Conservation (phyloP, 2,113 vertebrate species). For the Heterocephalus glaber region DNA sequence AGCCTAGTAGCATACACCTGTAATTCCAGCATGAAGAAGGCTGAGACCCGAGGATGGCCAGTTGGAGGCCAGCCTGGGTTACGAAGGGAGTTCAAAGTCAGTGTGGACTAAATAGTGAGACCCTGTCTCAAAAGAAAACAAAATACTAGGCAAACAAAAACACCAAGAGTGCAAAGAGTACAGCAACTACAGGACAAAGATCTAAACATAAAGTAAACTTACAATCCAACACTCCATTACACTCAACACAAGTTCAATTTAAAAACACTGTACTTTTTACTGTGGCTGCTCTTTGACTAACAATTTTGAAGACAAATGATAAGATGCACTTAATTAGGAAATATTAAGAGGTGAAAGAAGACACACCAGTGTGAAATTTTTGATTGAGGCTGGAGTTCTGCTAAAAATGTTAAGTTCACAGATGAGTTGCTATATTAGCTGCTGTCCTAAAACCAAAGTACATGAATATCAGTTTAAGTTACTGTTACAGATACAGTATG, state of each 20-base stretch:
- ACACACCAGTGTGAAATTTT: background rate
- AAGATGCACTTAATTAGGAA: background rate
- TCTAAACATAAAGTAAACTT: background rate
- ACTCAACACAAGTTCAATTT: background rate
- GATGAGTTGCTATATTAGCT: background rate
- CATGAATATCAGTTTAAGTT: constrained; percentile 12
- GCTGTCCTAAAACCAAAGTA: background rate
- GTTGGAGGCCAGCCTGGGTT: background rate
- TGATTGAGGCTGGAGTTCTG: background rate
- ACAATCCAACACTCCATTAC: background rate
- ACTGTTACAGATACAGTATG: background rate
- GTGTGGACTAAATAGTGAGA: background rate
- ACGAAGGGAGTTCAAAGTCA: background rate
- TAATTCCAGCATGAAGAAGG: background rate
- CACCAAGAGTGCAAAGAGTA: background rate
- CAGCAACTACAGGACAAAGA: background rate
- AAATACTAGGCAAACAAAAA: background rate
- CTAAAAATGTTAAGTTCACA: constrained; percentile 11
- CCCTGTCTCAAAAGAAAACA: background rate
- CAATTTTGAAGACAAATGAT: background rate
- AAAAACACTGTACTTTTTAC: background rate
- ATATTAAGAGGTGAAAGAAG: background rate
- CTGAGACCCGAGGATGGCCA: background rate
- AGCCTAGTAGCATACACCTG: background rate
- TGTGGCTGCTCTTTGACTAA: background rate